Evolutionary conservation across 2,797 vertebrate species (phyloP).

Genomic region (Somateria mollissima): DNA sequence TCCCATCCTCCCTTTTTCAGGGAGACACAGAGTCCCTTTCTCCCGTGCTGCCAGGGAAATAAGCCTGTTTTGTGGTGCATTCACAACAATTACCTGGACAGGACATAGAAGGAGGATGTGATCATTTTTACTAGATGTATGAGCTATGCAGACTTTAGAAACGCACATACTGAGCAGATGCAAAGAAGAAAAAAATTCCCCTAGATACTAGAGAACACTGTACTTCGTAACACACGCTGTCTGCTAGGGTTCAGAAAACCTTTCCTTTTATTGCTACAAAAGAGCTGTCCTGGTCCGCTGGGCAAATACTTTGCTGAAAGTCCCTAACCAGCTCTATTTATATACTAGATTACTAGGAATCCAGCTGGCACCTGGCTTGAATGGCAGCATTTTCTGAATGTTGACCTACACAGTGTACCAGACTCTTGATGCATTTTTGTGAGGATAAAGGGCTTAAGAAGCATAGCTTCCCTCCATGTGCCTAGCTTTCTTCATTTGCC

Average conservation of each 20-base stretch:
- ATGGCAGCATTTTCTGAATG: not conserved
- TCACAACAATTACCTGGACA: not conserved
- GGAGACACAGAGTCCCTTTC: not conserved
- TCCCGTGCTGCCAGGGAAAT: not conserved
- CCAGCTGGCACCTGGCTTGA: not conserved
- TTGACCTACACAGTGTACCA: not conserved
- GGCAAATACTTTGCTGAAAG: not conserved
- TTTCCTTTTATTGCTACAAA: not conserved
- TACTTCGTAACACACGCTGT: not conserved
- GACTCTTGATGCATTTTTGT: not conserved
- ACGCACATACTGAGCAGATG: not conserved
- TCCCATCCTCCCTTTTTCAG: not conserved
- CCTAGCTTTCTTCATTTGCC: not conserved
- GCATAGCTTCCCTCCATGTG: not conserved
- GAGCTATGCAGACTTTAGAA: not conserved
- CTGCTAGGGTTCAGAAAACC: not conserved
- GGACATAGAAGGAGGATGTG: not conserved
- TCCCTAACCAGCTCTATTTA: not conserved
- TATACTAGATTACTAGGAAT: rapidly evolving
- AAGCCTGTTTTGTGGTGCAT: not conserved
- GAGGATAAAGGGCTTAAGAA: not conserved
- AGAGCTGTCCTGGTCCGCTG: not conserved
- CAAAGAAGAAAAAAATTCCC: not conserved
- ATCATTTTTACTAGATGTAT: not conserved
- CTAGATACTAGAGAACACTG: not conserved